Evolutionary conservation across 2,113 vertebrate genomes (phyloP).

Genomic region (Megaleporinus macrocephalus): DNA sequence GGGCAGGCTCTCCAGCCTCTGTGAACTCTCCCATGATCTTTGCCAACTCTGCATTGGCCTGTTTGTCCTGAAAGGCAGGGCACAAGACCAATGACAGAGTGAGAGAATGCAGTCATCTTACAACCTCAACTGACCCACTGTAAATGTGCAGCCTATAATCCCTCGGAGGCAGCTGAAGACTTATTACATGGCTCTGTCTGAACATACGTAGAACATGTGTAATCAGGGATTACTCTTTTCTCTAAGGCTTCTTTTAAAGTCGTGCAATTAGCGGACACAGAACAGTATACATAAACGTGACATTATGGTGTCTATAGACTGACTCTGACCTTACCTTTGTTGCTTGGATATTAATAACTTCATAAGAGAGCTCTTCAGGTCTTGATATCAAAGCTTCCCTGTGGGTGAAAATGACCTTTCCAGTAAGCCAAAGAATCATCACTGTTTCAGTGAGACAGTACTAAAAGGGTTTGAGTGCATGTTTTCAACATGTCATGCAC

Average conservation of each 20-base stretch:
- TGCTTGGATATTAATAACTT: conserved; percentile 92
- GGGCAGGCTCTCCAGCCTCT: conserved; percentile 71
- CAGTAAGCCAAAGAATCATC: conserved; percentile 5
- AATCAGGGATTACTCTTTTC: conserved; percentile 29
- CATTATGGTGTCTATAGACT: background rate
- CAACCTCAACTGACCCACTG: conserved; percentile 37
- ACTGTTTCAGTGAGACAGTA: background rate
- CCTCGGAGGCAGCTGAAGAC: background rate
- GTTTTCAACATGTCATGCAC: background rate
- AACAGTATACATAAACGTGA: background rate
- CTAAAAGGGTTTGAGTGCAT: background rate
- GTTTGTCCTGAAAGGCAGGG: conserved; percentile 82
- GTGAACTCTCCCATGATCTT: conserved; percentile 92
- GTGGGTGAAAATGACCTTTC: conserved; percentile 38
- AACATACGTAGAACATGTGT: conserved; percentile 13
- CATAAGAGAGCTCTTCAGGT: conserved; percentile 87
- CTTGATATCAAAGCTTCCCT: conserved; percentile 88
- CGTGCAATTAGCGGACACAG: background rate
- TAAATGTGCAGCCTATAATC: conserved; percentile 41
- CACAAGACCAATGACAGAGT: conserved; percentile 39
- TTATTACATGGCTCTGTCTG: background rate
- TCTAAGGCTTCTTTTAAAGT: background rate
- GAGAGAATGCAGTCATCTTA: conserved; percentile 43
- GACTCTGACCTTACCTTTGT: conserved; percentile 79
- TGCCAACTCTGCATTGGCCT: conserved; percentile 82